Conservation (phyloP, 2,797 vertebrate species). For the Holocentrus rufus region DNA sequence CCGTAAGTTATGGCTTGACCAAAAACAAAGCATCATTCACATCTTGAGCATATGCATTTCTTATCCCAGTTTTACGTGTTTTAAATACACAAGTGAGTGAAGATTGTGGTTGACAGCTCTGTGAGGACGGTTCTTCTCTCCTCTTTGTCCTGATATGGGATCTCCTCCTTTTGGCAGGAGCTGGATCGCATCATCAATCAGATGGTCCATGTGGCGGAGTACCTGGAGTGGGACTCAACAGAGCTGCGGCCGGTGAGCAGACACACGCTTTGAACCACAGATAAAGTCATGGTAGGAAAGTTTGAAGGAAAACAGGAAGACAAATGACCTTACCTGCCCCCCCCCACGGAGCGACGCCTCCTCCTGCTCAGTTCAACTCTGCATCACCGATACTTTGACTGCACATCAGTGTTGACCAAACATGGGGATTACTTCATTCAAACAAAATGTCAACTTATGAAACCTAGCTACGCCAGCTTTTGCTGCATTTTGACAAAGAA, state of each 20-base stretch:
- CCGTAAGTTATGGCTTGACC: neutral
- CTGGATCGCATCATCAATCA: conserved; percentile 94
- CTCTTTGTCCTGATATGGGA: neutral
- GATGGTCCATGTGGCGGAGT: conserved; percentile 95
- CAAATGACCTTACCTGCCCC: too few relatives aligned
- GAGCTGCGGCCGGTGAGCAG: conserved; percentile 91
- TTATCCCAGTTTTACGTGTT: neutral
- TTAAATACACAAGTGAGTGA: neutral
- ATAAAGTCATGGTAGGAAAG: neutral
- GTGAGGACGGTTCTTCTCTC: neutral
- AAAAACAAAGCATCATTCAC: neutral
- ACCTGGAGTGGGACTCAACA: conserved; percentile 94
- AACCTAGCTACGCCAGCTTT: too few relatives aligned
- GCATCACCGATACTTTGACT: too few relatives aligned
- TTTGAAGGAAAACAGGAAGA: neutral
- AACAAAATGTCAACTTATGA: too few relatives aligned
- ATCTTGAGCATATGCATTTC: neutral
- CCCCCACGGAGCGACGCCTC: too few relatives aligned
- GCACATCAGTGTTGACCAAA: too few relatives aligned
- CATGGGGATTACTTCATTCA: too few relatives aligned
- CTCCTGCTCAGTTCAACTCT: too few relatives aligned
- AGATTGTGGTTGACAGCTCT: neutral
- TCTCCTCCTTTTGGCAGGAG: conserved; percentile 78
- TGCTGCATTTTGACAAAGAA: too few relatives aligned
- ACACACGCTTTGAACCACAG: neutral